Percentiles rank a stretch among this genome's conserved stretches.
phyloP scores from a whole-genome alignment of 2,113 vertebrate species.

The Malurus melanocephalus region DNA sequence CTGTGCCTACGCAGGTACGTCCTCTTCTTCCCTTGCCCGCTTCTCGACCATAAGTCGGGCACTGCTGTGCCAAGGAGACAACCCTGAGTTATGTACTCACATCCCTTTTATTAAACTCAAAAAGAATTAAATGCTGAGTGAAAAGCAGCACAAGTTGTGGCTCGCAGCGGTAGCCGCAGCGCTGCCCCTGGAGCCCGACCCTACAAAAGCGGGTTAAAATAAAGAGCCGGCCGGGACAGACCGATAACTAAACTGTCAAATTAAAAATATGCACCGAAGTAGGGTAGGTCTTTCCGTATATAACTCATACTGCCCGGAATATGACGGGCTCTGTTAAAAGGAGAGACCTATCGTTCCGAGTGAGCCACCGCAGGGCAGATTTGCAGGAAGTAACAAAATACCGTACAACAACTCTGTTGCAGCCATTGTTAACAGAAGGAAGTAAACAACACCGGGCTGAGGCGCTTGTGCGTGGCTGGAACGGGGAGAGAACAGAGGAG shows the following conservation, averaged over 20 bases:
- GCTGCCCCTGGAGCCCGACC: background rate
- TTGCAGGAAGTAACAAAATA: constrained; percentile 36
- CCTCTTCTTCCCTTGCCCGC: background rate
- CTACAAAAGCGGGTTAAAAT: background rate
- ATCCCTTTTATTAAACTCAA: background rate
- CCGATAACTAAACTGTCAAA: background rate
- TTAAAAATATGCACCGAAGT: background rate
- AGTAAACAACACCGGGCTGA: background rate
- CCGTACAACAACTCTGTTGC: background rate
- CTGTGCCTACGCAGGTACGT: background rate
- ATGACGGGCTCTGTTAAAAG: background rate
- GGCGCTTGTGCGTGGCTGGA: background rate
- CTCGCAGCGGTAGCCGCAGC: background rate
- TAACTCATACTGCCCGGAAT: background rate
- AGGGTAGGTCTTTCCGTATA: background rate
- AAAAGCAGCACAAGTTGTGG: background rate
- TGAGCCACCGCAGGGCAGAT: background rate
- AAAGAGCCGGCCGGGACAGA: background rate
- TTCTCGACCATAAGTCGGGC: background rate
- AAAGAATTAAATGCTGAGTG: background rate
- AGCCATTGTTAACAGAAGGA: constrained; percentile 8
- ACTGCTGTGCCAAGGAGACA: background rate
- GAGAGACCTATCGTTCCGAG: background rate
- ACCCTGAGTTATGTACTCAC: background rate
- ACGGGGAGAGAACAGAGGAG: background rate